phyloP scores from a whole-genome alignment of 2,888 invertebrate species.

The Himalopsyche anomala region DNA sequence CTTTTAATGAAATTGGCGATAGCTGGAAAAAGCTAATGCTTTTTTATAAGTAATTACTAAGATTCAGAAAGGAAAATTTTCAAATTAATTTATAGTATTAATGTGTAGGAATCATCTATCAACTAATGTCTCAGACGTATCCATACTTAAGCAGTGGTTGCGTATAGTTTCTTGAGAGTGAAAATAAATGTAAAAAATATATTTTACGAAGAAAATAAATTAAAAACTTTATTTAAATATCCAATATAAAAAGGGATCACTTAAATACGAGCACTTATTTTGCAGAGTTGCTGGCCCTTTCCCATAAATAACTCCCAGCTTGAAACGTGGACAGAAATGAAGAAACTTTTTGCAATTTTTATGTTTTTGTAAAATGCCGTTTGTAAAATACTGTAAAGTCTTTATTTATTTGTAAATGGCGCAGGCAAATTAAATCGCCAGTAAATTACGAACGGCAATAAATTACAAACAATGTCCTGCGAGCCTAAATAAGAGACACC shows the following conservation, averaged over 20 bases:
- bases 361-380: neutral
- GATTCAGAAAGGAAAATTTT: too few relatives aligned
- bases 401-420: slow-evolving; percentile 54
- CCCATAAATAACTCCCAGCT: slow-evolving; percentile 17
- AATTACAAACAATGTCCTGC: slow-evolving; percentile 10
- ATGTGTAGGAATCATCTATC: too few relatives aligned
- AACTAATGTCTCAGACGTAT: too few relatives aligned
- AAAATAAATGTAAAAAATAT: too few relatives aligned
- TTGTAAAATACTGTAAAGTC: neutral
- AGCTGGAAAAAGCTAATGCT: too few relatives aligned
- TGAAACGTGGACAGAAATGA: slow-evolving; percentile 28
- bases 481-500: slow-evolving; percentile 14
- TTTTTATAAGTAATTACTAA: too few relatives aligned
- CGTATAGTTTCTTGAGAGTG: too few relatives aligned
- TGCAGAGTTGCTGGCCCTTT: neutral
- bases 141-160: too few relatives aligned
- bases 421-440: slow-evolving; percentile 58
- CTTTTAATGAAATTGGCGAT: too few relatives aligned
- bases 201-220: neutral
- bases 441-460: slow-evolving; percentile 56
- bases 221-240: neutral
- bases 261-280: neutral
- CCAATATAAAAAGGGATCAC: neutral
- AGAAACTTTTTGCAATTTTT: neutral
- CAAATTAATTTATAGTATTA: too few relatives aligned